Evolutionary conservation across 2,797 vertebrate species (phyloP).

Genomic region (Acipenser oxyrinchus): DNA sequence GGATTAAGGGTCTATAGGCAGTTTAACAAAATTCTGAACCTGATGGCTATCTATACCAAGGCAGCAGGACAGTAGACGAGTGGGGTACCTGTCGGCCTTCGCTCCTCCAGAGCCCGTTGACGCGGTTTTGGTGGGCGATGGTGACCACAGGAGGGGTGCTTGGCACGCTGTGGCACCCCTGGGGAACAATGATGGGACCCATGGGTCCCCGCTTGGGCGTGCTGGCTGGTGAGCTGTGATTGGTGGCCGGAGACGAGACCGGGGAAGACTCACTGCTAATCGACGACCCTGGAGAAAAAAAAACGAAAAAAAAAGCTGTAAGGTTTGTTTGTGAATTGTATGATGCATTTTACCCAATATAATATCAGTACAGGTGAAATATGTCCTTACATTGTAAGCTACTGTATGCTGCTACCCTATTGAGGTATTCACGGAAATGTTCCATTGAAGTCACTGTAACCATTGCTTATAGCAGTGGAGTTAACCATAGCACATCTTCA

Average conservation of each 20-base stretch:
- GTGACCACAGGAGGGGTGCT: conserved; percentile 96
- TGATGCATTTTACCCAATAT: too few relatives aligned
- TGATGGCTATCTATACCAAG: too few relatives aligned
- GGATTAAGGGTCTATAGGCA: too few relatives aligned
- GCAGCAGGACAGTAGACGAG: too few relatives aligned
- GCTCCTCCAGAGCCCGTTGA: conserved; percentile 91
- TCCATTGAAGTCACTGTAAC: neutral
- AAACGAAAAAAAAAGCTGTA: neutral
- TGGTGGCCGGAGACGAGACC: conserved; percentile 92
- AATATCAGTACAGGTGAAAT: conserved; percentile 2
- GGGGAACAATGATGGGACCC: conserved; percentile 82
- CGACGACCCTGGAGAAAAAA: conserved; percentile 73
- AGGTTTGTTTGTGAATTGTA: too few relatives aligned
- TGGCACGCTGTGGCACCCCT: conserved; percentile 83
- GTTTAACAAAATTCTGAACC: too few relatives aligned
- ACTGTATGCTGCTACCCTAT: too few relatives aligned
- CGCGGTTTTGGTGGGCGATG: conserved; percentile 88
- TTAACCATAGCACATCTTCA: neutral
- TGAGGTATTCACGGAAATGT: neutral
- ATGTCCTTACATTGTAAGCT: too few relatives aligned
- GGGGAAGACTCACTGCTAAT: conserved; percentile 97
- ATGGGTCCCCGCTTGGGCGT: conserved; percentile 91
- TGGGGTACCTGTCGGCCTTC: conserved; percentile 48
- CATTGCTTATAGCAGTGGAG: neutral
- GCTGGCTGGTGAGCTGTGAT: conserved; percentile 94